phyloP scores from a whole-genome alignment of 2,113 vertebrate genomes.

The Illadopsis cleaveri region DNA sequence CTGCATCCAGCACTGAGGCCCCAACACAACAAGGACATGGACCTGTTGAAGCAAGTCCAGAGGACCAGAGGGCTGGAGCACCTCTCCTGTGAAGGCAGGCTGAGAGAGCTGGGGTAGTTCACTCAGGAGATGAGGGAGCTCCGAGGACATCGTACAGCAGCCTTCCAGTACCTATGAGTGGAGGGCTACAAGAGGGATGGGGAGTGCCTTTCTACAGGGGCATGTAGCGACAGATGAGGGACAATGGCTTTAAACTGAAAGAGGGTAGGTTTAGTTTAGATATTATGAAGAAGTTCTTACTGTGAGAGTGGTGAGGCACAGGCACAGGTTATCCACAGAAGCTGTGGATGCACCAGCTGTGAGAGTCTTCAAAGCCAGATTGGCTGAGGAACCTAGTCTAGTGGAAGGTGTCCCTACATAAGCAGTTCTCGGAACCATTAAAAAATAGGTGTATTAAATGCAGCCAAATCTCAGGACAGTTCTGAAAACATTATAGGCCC shows the following conservation, averaged over 20 bases:
- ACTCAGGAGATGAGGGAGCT: neutral
- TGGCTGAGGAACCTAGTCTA: neutral
- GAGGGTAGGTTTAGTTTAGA: neutral
- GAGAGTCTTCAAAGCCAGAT: neutral
- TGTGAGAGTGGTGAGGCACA: neutral
- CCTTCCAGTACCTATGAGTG: neutral
- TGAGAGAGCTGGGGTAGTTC: neutral
- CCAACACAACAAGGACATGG: neutral
- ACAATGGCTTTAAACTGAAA: neutral
- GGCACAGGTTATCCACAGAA: neutral
- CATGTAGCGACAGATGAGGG: neutral
- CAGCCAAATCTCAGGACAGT: neutral
- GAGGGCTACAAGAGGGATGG: neutral
- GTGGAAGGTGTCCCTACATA: neutral
- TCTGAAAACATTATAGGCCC: neutral
- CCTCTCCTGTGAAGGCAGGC: neutral
- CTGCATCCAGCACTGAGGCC: neutral
- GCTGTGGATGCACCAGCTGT: neutral
- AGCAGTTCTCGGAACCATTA: neutral
- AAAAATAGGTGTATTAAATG: neutral
- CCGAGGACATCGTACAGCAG: accelerated
- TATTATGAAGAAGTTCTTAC: neutral
- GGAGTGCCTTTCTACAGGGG: neutral
- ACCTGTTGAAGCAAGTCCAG: neutral
- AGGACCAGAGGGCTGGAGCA: neutral